phyloP scores from a whole-genome alignment of 2,888 invertebrate genomes.

The Eledona agricola region DNA sequence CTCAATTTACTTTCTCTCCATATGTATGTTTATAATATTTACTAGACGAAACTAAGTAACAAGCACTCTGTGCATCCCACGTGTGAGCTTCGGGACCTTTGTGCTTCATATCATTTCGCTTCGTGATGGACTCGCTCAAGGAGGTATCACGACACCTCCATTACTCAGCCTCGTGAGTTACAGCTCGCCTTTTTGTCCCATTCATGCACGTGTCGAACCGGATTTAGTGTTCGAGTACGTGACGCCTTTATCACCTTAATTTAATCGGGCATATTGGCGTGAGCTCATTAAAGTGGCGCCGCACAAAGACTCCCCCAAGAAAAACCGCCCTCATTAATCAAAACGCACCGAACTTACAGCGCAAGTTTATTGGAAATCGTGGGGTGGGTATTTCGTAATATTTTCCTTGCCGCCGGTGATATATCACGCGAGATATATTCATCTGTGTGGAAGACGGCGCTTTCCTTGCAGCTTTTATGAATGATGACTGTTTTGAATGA shows the following conservation, averaged over 20 bases:
- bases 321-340: slow-evolving; percentile 17
- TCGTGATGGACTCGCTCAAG: no score
- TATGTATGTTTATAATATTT: no score
- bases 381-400: slow-evolving; percentile 7
- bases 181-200: no score
- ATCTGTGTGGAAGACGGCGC: slow-evolving; percentile 1
- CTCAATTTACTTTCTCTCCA: no score
- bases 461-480: slow-evolving; percentile 22
- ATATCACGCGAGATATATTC: slow-evolving; percentile 5
- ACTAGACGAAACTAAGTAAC: no score
- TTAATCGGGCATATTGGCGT: slow-evolving; percentile 9
- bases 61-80: no score
- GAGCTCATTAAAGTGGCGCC: slow-evolving; percentile 9
- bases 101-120: no score
- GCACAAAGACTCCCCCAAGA: slow-evolving; percentile 6
- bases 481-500: slow-evolving; percentile 28
- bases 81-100: no score
- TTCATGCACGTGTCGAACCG: slow-evolving; percentile 21
- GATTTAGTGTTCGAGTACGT: slow-evolving; percentile 16
- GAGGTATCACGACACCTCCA: no score
- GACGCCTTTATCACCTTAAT: slow-evolving; percentile 22
- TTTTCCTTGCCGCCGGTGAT: slow-evolving; percentile 15
- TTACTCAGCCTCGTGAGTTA: no score
- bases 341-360: slow-evolving; percentile 4
- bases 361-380: slow-evolving; percentile 20